phyloP scores from a whole-genome alignment of 1,140 invertebrate species.

The Yoshiicerus persimilis region DNA sequence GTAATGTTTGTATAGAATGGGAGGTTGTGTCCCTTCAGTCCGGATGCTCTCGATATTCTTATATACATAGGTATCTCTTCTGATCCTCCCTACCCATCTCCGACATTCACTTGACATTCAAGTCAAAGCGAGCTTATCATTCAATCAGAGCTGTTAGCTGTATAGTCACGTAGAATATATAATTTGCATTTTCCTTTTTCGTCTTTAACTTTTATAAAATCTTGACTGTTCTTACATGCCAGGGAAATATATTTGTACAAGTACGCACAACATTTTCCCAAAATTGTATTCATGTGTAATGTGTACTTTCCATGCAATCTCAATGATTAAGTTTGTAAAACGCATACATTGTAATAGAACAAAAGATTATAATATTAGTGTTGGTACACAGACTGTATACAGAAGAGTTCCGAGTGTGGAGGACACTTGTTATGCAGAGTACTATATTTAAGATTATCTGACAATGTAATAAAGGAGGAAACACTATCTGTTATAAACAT shows the following conservation, averaged over 20 bases:
- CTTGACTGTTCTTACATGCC: neutral
- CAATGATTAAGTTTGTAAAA: neutral
- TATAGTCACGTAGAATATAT: constrained; percentile 10
- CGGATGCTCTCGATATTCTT: neutral
- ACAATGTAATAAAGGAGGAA: neutral
- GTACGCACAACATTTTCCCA: no score
- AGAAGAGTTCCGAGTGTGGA: neutral
- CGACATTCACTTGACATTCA: constrained; percentile 2
- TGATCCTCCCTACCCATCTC: neutral
- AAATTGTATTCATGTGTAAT: neutral
- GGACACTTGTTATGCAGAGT: neutral
- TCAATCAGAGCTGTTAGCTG: neutral
- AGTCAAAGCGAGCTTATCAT: constrained; percentile 19
- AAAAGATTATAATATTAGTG: neutral
- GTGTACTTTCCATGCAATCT: neutral
- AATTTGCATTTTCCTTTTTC: constrained; percentile 10
- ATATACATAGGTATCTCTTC: neutral
- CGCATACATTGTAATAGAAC: neutral
- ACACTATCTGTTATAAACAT: neutral
- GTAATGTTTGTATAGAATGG: neutral
- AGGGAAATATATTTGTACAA: no score
- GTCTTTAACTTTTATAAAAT: neutral
- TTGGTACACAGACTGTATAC: neutral
- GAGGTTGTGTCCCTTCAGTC: neutral
- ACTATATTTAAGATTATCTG: neutral